Conservation (phyloP, 1,140 invertebrate species). For the Bombyx mandarina region DNA sequence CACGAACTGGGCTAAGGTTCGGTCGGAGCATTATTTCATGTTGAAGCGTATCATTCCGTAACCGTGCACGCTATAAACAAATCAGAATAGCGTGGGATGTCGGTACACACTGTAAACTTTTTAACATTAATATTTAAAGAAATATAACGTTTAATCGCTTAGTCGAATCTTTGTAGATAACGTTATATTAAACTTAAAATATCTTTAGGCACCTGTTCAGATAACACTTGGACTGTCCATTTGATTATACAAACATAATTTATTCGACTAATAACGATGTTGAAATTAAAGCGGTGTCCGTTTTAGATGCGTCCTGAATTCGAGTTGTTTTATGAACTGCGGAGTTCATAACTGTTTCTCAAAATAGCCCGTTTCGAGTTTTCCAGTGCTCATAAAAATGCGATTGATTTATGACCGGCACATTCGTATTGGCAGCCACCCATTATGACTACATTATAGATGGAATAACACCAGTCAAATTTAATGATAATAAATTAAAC, state of each 20-base stretch:
- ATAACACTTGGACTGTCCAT: too few species aligned
- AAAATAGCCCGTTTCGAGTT: conserved; percentile 32
- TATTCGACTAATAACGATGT: too few species aligned
- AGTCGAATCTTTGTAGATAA: too few species aligned
- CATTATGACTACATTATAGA: conserved; percentile 19
- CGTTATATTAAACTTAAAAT: too few species aligned
- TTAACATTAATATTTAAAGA: too few species aligned
- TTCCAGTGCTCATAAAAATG: conserved; percentile 46
- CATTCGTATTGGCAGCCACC: conserved; percentile 39
- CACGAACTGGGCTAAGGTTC: conserved; percentile 45
- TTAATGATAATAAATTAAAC: conserved; percentile 7
- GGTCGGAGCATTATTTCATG: conserved; percentile 55
- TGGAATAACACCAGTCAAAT: conserved; percentile 8
- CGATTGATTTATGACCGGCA: conserved; percentile 38
- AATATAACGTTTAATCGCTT: too few species aligned
- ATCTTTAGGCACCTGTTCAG: too few species aligned
- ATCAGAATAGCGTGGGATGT: conserved; percentile 44
- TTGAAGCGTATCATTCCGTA: conserved; percentile 59
- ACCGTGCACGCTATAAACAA: conserved; percentile 58
- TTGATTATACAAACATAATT: too few species aligned
- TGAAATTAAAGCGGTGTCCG: too few species aligned
- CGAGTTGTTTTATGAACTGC: conserved; percentile 31
- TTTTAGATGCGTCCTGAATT: conserved; percentile 19
- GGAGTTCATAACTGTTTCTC: conserved; percentile 34
- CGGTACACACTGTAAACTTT: conserved; percentile 20